Evolutionary conservation across 1,140 invertebrate species (phyloP), one percentile per base, ranked within the genome.

Genomic region (Colletes latitarsis): DNA sequence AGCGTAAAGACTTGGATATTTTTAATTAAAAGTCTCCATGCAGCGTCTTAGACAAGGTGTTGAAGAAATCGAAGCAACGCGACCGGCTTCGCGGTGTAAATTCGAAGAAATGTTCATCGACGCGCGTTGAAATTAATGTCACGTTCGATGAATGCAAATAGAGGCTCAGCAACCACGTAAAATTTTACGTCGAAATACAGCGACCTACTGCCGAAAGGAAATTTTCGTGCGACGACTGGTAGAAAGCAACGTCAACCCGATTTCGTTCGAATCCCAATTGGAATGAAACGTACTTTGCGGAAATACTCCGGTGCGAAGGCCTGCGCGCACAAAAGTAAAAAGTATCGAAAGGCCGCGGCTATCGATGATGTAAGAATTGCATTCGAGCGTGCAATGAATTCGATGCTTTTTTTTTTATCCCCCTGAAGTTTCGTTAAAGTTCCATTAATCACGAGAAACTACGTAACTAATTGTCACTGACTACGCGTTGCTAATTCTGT

Each of bases 341-440:
- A 66, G 43, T 67, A 75, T 79, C n/a, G 63, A 75, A 75, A 80
- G 63, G 43, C 53, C 30, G 17, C 17, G 14, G 19, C 49, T 74
- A 66, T 73, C 70, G 70, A 14, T 80, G 77, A 80, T 21, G 71
- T 67, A 80, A 80, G 62, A 60, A 75, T 80, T 19, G 71, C 77
- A 57, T 67, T 75, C 71, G 39, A 62, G 46, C 77, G 71, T 80
- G 71, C 21, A 60, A 49, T 15, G n/a, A 58, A 67, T 60, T 53
- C 53, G 43, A 49, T 53, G 0, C 43, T 9, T 81, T 72, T 58
- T 75, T 53, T 46, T 9, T 46, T 46, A 30, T 30, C 30, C 30
- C 30, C 30, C 43, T 46, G 3, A 46, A 46, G 43, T 9, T 46
- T 9, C 41, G 15, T 63, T 21, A 52, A 71, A 55, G 30, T 41